phyloP scores from a whole-genome alignment of 2,888 invertebrate genomes.

The Leptopilina drosophilae region DNA sequence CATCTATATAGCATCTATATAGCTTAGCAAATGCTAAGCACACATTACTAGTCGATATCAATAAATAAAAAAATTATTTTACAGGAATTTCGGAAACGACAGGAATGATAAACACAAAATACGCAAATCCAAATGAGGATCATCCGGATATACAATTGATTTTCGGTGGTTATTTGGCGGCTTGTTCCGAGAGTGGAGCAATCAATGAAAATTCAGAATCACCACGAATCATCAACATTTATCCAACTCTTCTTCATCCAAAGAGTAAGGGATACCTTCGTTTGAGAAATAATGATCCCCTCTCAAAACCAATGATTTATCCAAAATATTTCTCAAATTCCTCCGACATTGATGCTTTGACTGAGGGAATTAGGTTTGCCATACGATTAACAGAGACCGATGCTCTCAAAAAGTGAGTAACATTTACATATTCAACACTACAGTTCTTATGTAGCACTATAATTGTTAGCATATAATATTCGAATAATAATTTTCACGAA shows the following conservation, averaged over 20 bases:
- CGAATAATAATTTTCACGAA: too few species aligned
- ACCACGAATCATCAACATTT: slow-evolving; percentile 74
- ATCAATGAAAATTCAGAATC: slow-evolving; percentile 65
- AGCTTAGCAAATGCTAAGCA: too few species aligned
- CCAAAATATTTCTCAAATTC: slow-evolving; percentile 79
- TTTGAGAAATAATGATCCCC: slow-evolving; percentile 77
- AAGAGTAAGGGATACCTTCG: too few species aligned
- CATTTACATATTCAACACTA: too few species aligned
- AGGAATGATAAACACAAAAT: slow-evolving; percentile 84
- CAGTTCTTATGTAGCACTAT: too few species aligned
- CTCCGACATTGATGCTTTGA: slow-evolving; percentile 85
- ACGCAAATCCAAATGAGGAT: slow-evolving; percentile 80
- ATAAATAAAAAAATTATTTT: too few species aligned
- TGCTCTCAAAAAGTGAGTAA: slow-evolving; percentile 74
- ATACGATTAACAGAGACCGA: slow-evolving; percentile 84
- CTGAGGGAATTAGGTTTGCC: slow-evolving; percentile 89
- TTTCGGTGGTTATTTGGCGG: slow-evolving; percentile 82
- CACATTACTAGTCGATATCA: too few species aligned
- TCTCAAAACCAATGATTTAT: slow-evolving; percentile 88
- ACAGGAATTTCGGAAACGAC: neutral
- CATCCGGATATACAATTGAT: slow-evolving; percentile 84
- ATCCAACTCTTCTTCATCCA: slow-evolving; percentile 82
- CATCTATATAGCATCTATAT: too few species aligned
- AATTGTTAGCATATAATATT: too few species aligned
- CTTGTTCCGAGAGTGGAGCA: slow-evolving; percentile 77